phyloP scores from a whole-genome alignment of 2,888 invertebrate genomes.

The Parnassius orleans region DNA sequence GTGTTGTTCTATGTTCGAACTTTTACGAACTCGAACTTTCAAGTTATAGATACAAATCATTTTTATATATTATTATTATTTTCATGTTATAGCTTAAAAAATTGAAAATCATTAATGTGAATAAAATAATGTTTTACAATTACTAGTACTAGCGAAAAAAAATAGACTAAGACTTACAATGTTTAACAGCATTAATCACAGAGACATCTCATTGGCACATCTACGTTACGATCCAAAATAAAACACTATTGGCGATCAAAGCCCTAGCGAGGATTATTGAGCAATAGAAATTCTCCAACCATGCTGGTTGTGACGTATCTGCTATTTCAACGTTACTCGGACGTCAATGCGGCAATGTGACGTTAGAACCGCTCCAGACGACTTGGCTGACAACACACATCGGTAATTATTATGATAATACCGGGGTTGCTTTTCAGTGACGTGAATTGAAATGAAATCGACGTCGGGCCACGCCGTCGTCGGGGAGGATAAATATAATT shows the following conservation, averaged over 20 bases:
- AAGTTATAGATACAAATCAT: no score
- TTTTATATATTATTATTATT: no score
- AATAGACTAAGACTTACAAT: background rate
- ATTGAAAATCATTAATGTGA: no score
- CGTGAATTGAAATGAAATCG: background rate
- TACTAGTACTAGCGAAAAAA: no score
- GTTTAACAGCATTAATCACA: background rate
- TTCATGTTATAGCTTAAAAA: no score
- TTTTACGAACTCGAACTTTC: no score
- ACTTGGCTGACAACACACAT: constrained; percentile 2
- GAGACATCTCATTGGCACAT: constrained; percentile 2
- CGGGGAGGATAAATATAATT: no score
- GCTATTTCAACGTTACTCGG: constrained; percentile 38
- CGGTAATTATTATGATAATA: constrained; percentile 9
- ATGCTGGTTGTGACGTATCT: constrained; percentile 38
- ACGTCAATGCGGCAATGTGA: constrained; percentile 47
- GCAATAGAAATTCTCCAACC: constrained; percentile 26
- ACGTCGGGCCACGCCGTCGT: background rate
- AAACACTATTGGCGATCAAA: constrained; percentile 30
- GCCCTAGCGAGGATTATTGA: constrained; percentile 32
- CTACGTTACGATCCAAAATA: constrained; percentile 32
- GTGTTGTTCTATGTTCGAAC: no score
- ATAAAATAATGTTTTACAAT: no score
- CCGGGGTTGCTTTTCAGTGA: constrained; percentile 14
- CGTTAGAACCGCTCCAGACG: constrained; percentile 36